Evolutionary conservation across 2,113 vertebrate genomes (phyloP), one percentile per base, ranked within the genome.

Genomic region (Ctenomys sociabilis): DNA sequence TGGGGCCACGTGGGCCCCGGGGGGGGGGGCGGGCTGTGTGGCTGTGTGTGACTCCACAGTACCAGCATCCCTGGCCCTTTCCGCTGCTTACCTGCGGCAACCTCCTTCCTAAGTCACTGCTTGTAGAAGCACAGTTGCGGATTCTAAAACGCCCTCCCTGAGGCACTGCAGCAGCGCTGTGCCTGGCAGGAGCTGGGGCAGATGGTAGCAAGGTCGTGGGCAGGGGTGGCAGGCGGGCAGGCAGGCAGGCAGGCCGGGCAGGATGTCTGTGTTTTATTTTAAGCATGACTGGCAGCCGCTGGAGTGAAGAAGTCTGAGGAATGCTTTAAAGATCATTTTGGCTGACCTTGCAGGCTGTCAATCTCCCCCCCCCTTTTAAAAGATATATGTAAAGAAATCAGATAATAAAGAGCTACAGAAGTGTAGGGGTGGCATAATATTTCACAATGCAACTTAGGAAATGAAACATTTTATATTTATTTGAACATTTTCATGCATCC

Each of bases 201-300:
- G 59, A 54, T 49, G 30, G 66, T 32, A 77, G 66, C 72, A 66
- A 80, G 40, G 28, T 13, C 7, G 0, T 85, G 63, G 37, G 52
- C 2, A 70, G 30, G 28, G n/a, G 37, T 37, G 30, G 91, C 35
- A 37, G 7, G 28, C 80, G 54, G 37, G 49, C 2, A 68, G 28
- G 90, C 35, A 37, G 7, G 28, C 30, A 14, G 32, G 45, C 43
- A 57, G 52, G 52, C 37, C 84, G 37, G 59, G 61, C 22, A 43
- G 57, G 73, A 85, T 66, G 70, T 37, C 81, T 83, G 75, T 9
- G 14, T 88, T 89, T 94, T 72, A 82, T 92, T 86, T 82, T 86
- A 85, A 93, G 72, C 22, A 10, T 91, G 64, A 52, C 0, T 0
- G 85, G 45, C 80, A 88, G 88, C 32, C 28, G 4, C 66, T 82